Evolutionary conservation across 2,113 vertebrate genomes (phyloP).

Genomic region (Antechinus stuartii): DNA sequence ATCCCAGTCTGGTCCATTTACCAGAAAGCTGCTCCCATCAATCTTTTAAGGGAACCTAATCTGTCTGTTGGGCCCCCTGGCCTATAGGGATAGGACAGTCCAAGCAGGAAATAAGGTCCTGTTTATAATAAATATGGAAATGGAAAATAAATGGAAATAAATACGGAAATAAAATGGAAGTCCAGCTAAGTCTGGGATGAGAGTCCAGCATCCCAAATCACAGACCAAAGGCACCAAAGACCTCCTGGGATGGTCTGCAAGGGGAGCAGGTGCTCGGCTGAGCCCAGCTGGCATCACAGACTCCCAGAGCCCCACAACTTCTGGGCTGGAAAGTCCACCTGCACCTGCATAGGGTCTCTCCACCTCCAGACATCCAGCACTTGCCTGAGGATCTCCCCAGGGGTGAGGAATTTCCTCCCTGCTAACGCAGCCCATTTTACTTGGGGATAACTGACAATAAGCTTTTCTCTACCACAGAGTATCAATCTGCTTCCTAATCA

Average conservation of each 20-base stretch:
- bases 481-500: neutral
- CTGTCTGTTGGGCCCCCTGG: conserved; percentile 66
- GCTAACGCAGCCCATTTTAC: neutral
- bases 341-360: neutral
- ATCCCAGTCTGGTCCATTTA: conserved; percentile 62
- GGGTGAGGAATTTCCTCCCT: neutral
- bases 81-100: neutral
- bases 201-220: neutral
- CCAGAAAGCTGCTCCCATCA: conserved; percentile 62
- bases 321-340: neutral
- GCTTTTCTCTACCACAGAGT: neutral
- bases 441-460: neutral
- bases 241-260: neutral
- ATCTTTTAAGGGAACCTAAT: conserved; percentile 76
- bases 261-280: neutral
- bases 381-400: neutral
- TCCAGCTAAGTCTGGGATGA: neutral
- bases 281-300: neutral
- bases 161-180: neutral
- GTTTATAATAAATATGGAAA: no score
- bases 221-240: neutral
- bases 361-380: neutral
- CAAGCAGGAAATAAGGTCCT: neutral
- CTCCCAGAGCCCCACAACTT: neutral
- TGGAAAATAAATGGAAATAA: no score